Base-by-base conservation (phyloP, 2,888 invertebrate species). In the Chrysolina americana region DNA sequence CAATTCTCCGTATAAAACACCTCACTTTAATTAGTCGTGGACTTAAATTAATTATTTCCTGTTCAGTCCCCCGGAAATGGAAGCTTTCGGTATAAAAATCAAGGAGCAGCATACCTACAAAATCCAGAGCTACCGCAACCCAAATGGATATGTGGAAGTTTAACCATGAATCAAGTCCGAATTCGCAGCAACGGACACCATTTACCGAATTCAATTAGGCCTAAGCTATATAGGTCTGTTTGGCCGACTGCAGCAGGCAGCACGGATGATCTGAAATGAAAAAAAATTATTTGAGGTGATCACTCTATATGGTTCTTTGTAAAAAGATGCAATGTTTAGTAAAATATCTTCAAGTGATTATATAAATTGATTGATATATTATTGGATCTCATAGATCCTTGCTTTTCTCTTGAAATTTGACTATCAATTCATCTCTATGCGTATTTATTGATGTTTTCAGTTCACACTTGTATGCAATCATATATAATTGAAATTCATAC, bases 81-180 rank as follows among this genome's bases (percentile, higher is more conserved):
- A 15, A 48, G 47, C 44, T 63, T 47, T 63, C 21, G 47, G 28
- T 36, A 47, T 62, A 21, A 50, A 62, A 70, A 50, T 48, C 53
- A 53, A 21, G 10, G 21, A 53, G 5, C 21, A 19, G 23, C 53
- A 5, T 41, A 15, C 70, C 47, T 41, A 21, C 10, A 10, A 50
- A 48, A 62, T 71, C 62, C 47, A 48, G 28, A 71, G 65, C 47
- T 41, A 64, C 41, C 59, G 44, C 41, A 21, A 41, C 41, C 44
- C 17, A 41, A 47, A 48, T 48, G 62, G 68, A 11, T 73, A 63
- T 68, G 63, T 68, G 64, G 64, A 19, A 17, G 63, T 63, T 21
- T 44, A 48, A 68, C 50, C 63, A 68, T 72, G 72, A 73, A 73
- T 73, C 63, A 68, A 72, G 72, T 68, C 64, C n/a, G 28, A 59